These are phyloP conservation scores for Tinea semifulvella DNA, from an alignment of 2,888 invertebrate species.

Conservation along the genomic window DNA sequence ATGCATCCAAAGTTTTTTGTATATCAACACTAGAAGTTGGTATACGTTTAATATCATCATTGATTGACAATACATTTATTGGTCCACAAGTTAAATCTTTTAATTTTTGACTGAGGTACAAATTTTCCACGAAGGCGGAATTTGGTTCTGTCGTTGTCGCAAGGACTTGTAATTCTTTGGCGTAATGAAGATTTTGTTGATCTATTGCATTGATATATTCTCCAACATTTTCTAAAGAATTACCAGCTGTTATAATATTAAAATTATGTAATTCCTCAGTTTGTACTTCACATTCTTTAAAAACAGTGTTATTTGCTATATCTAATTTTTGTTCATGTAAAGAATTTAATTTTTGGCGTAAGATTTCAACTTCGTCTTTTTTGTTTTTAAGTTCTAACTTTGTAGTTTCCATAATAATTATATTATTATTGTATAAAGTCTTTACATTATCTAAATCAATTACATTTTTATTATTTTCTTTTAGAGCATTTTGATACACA, in stretches of 20 bases:
- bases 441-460: conserved; percentile 25
- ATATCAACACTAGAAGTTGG: too few relatives aligned
- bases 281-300: neutral
- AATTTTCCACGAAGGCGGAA: conserved; percentile 32
- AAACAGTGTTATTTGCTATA: neutral
- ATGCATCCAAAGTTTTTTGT: too few relatives aligned
- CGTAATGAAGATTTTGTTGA: conserved; percentile 17
- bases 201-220: neutral
- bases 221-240: conserved; percentile 1
- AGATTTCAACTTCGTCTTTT: conserved; percentile 28
- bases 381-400: conserved; percentile 30
- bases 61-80: conserved; percentile 38
- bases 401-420: conserved; percentile 25
- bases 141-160: conserved; percentile 33
- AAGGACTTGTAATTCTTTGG: conserved; percentile 40
- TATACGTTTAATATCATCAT: neutral
- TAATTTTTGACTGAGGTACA: conserved; percentile 40
- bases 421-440: conserved; percentile 26
- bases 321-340: neutral
- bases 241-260: neutral
- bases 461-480: conserved; percentile 31
- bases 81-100: conserved; percentile 31
- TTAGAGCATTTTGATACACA: conserved; percentile 32
- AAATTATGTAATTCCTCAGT: neutral
- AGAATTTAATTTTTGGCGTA: conserved; percentile 28